Evolutionary conservation across 2,113 vertebrate species (phyloP), one percentile per base, ranked within the genome.

Genomic region (Eclectus roratus): DNA sequence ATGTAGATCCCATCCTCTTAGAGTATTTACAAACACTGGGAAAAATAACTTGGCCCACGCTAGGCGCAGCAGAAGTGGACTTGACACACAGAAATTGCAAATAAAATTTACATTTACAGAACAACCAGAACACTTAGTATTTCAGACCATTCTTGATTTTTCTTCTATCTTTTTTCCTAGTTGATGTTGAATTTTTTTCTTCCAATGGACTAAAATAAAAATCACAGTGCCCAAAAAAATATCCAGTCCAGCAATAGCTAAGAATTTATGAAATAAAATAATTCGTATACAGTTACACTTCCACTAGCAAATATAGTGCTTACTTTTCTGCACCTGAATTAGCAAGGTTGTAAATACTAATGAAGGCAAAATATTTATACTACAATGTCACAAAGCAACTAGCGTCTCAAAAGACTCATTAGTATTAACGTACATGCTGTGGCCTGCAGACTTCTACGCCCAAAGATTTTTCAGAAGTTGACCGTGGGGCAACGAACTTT

Each of bases 381-480:
- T 50, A 25, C 7, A 37, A 33, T 29, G 13, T 63, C 41, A 58
- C n/a, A 61, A 78, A 29, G 28, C 8, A 29, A 53, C 3, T 39
- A 46, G 7, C 8, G 10, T 60, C 72, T 56, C 6, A 0, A 7
- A 63, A 88, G 24, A 31, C 5, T 69, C 43, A 43, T 2, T 88
- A 20, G 10, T 24, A 39, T 60, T 65, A 28, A 52, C 43, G 24
- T 23, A n/a, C 15, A 61, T 5, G 10, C 6, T 76, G 25, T 50
- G 10, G 17, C 9, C 10, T 69, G 9, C 37, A 78, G 13, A 18
- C 2, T 16, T 35, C 4, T 60, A 13, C 2, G 41, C 0, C 2
- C 13, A 23, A 82, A n/a, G 6, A 1, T 0, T 70, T 89, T 35
- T n/a, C 18, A 78, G 18, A 79, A 66, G 10, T 18, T 66, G 16